A percentile compares a stretch with the other conserved stretches of the same genome.
Evolutionary conservation across 2,797 vertebrate genomes (phyloP).

Genomic region (Notamacropus eugenii): DNA sequence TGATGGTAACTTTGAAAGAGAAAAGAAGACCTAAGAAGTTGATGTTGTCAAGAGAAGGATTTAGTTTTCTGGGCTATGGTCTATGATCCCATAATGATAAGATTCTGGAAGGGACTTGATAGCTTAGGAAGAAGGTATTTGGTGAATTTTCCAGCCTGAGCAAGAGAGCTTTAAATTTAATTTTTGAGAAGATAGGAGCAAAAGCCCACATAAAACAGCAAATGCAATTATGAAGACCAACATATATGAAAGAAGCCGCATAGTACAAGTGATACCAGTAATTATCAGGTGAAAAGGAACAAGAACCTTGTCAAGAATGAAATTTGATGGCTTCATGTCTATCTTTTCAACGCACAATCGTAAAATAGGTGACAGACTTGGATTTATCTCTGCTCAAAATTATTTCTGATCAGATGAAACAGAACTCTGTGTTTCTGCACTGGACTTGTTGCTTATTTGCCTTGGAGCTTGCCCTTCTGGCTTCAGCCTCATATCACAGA

Average conservation of each 20-base stretch:
- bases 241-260: background rate
- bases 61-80: background rate
- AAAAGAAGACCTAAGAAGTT: background rate
- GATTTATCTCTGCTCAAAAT: background rate
- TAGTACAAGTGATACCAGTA: background rate
- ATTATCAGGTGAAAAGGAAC: background rate
- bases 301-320: background rate
- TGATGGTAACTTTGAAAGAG: background rate
- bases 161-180: background rate
- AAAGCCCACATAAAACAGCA: background rate
- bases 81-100: background rate
- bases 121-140: background rate
- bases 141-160: background rate
- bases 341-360: background rate
- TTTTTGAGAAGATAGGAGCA: background rate
- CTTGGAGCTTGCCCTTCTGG: background rate
- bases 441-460: background rate
- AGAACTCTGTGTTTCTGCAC: background rate
- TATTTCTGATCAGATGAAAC: background rate
- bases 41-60: background rate
- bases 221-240: background rate
- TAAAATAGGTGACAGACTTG: background rate
- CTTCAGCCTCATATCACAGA: background rate
- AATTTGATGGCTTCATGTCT: background rate
- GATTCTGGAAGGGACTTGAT: background rate